Conservation (phyloP, 2,888 invertebrate species). For the Drosophila affinis region DNA sequence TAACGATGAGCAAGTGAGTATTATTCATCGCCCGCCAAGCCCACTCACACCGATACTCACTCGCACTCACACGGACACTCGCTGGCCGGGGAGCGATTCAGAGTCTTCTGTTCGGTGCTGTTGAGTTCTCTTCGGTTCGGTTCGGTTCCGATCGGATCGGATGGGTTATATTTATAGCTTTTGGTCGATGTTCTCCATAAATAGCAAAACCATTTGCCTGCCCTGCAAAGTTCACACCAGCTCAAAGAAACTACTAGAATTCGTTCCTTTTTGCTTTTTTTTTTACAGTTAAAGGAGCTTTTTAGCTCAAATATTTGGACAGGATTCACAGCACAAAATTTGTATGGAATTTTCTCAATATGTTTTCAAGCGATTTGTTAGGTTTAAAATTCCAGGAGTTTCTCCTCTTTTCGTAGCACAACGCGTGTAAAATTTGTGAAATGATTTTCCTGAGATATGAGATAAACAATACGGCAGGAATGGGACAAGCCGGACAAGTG, state of each 20-base stretch:
- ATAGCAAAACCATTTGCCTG: constrained; percentile 63
- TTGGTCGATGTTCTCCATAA: constrained; percentile 76
- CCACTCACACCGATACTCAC: constrained; percentile 27
- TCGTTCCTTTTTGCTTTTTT: constrained; percentile 17
- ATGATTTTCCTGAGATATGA: constrained; percentile 16
- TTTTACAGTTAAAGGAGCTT: constrained; percentile 1
- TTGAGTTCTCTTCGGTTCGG: constrained; percentile 3
- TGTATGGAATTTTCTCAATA: constrained; percentile 9
- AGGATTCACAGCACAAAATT: constrained; percentile 38
- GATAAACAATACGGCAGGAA: constrained; percentile 56
- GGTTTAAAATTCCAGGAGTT: constrained; percentile 21
- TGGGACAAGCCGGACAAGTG: constrained; percentile 53
- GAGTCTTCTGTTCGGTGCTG: constrained; percentile 22
- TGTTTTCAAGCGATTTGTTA: constrained; percentile 7
- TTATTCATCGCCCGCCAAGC: constrained; percentile 56
- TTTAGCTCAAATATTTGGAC: constrained; percentile 13
- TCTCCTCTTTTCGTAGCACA: constrained; percentile 29
- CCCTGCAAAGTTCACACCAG: constrained; percentile 7
- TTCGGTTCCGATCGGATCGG: constrained; percentile 25
- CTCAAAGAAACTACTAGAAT: constrained; percentile 25
- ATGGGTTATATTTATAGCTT: constrained; percentile 56
- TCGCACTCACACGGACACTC: constrained; percentile 25
- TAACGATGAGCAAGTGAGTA: constrained; percentile 72
- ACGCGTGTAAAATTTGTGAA: constrained; percentile 22
- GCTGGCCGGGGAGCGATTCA: constrained; percentile 42